Conservation (phyloP, 2,113 vertebrate species). For the Tretioscincus oriximinensis region DNA sequence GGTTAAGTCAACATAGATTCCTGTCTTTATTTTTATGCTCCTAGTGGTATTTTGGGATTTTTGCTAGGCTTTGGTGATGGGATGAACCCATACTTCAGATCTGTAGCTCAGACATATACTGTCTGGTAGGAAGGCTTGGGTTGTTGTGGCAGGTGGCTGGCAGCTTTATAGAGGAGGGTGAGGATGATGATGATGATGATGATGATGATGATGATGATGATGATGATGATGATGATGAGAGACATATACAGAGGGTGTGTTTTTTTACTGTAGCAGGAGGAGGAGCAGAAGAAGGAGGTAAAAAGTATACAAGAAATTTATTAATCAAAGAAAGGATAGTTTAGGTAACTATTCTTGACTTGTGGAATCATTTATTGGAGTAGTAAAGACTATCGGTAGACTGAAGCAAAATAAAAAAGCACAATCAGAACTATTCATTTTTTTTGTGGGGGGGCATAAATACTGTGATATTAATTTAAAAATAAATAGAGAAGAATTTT, state of each 20-base stretch:
- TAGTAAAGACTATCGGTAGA: constrained; percentile 65
- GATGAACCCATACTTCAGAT: too few relatives aligned
- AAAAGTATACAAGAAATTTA: not conserved
- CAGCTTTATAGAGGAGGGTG: constrained; percentile 20
- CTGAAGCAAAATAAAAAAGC: constrained; percentile 71
- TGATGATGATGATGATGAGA: too few relatives aligned
- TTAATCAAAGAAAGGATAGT: constrained; percentile 38
- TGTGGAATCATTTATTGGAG: constrained; percentile 45
- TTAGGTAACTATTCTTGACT: constrained; percentile 29
- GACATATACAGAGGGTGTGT: fast-evolving
- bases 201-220: too few relatives aligned
- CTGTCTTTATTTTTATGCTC: too few relatives aligned
- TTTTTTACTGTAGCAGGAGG: too few relatives aligned
- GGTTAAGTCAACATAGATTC: too few relatives aligned
- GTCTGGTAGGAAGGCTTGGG: too few relatives aligned
- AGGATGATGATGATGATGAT: too few relatives aligned
- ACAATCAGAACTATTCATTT: constrained; percentile 69
- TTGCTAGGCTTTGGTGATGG: too few relatives aligned
- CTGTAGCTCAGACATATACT: too few relatives aligned
- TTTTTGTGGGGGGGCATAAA: constrained; percentile 49
- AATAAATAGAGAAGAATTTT: constrained; percentile 77
- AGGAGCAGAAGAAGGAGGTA: not conserved
- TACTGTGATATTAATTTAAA: constrained; percentile 79
- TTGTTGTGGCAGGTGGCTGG: too few relatives aligned
- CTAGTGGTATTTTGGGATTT: too few relatives aligned